phyloP scores from a whole-genome alignment of 1,140 invertebrate genomes.

The Zaprionus kolodkinae region DNA sequence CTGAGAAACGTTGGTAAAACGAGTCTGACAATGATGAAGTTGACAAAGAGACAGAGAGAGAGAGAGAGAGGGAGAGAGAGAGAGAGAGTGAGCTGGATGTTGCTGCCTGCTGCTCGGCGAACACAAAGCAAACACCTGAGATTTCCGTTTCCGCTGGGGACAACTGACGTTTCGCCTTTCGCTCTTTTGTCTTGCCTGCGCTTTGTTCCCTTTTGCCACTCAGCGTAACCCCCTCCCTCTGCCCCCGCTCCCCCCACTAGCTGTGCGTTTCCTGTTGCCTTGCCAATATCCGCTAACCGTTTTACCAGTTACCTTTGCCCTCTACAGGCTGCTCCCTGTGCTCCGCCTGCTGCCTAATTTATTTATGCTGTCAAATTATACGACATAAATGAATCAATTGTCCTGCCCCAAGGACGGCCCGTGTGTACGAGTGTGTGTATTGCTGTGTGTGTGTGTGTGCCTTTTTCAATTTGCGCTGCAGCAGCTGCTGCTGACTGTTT shows the following conservation, averaged over 20 bases:
- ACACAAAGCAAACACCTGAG: constrained; percentile 75
- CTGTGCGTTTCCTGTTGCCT: constrained; percentile 69
- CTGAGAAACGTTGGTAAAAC: neutral
- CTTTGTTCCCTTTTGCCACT: constrained; percentile 12
- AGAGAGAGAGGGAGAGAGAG: neutral
- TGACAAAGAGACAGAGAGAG: neutral
- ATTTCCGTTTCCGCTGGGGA: constrained; percentile 77
- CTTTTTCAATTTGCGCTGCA: constrained; percentile 60
- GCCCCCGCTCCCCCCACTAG: neutral
- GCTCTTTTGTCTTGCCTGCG: constrained; percentile 29
- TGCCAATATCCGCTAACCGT: constrained; percentile 70
- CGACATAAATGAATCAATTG: constrained; percentile 78
- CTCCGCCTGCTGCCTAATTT: constrained; percentile 57
- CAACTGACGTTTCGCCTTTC: constrained; percentile 30
- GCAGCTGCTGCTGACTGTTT: constrained; percentile 60
- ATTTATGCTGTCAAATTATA: constrained; percentile 81
- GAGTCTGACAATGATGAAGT: constrained; percentile 1
- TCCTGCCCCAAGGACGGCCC: constrained; percentile 39
- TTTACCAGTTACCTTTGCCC: constrained; percentile 24
- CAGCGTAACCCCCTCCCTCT: no score
- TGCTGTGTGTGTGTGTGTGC: constrained; percentile 24
- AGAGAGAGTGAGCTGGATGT: neutral
- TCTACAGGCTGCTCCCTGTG: neutral
- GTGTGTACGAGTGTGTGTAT: neutral
- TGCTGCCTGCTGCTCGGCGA: constrained; percentile 12